A percentile compares a stretch with the other conserved stretches of the same genome.
Evolutionary conservation across 2,113 vertebrate species (phyloP).

Genomic region (Siniperca knerii): DNA sequence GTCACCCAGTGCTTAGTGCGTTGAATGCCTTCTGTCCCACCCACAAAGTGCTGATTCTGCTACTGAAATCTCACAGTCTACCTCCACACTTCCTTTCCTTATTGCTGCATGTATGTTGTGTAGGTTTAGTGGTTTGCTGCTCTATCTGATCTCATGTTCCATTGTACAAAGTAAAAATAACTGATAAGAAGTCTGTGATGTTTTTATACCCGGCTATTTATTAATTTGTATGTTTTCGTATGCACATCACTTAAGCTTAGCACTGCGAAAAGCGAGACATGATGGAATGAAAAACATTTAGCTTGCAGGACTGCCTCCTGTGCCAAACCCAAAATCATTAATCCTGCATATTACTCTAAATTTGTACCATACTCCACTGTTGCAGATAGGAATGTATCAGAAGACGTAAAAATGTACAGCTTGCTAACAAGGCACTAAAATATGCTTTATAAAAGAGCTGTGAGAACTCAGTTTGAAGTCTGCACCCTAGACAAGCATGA

Average conservation of each 20-base stretch:
- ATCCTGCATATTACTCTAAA: neutral
- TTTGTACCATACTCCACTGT: neutral
- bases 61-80: slow-evolving; percentile 22
- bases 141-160: neutral
- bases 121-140: neutral
- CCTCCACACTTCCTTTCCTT: neutral
- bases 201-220: no score
- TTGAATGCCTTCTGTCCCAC: slow-evolving; percentile 29
- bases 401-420: slow-evolving; percentile 24
- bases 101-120: neutral
- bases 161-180: neutral
- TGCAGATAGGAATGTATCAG: slow-evolving; percentile 12
- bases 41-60: slow-evolving; percentile 34
- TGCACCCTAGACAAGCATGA: neutral
- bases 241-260: neutral
- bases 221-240: neutral
- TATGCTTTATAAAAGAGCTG: neutral
- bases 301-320: slow-evolving; percentile 16
- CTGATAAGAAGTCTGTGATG: neutral
- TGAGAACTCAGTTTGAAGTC: slow-evolving; percentile 17
- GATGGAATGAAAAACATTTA: slow-evolving; percentile 33
- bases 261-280: slow-evolving; percentile 28
- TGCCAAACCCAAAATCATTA: slow-evolving; percentile 13
- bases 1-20: slow-evolving; percentile 16
- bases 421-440: slow-evolving; percentile 52